Base-by-base conservation (phyloP, 1,140 invertebrate genomes). In the Megalonaias nervosa region DNA sequence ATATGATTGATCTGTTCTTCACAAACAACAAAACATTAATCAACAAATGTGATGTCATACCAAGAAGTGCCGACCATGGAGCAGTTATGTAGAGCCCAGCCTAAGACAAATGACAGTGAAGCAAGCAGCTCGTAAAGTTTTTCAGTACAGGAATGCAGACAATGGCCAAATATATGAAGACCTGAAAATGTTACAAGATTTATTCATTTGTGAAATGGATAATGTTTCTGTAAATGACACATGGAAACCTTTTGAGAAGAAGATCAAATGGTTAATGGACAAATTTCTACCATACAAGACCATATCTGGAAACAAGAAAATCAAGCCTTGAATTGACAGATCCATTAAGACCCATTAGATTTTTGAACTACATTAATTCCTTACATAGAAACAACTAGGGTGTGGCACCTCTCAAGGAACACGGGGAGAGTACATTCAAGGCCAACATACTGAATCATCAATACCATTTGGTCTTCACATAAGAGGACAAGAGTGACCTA, bases 371-470 rank as follows among this genome's bases (percentile, higher is more conserved):
- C 9, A 38, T 3, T 9, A 38, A 38, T 38, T 38, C 38, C 2
- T 2, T 38, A 38, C 38, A 38, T 5, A 38, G 38, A 38, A 0
- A 38, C 38, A 38, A 38, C 38, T 38, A 9, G 1, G 9, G 9
- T 9, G 9, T 38, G 38, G 5, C 38, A 5, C 38, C 38, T 9
- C 2, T 9, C 38, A 38, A 6, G 5, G 9, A 38, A 38, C 9
- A 38, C 9, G 38, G 38, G 38, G 38, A 38, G 58, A 38, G n/a
- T 74, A n/a, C 48, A 48, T 59, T 48, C n/a, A 77, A 77, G 38
- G 68, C 75, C 11, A 72, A 77, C 75, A 77, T 77, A n/a, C 62
- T 77, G 2, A 77, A 77, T 56, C 6, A 26, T 4, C 69, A 77
- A 64, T 77, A 71, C 26, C 17, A 59, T 16, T 71, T 67, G 11